These are phyloP conservation scores for Dasypolia templi DNA, from an alignment of 2,888 invertebrate species.

Conservation along the genomic window DNA sequence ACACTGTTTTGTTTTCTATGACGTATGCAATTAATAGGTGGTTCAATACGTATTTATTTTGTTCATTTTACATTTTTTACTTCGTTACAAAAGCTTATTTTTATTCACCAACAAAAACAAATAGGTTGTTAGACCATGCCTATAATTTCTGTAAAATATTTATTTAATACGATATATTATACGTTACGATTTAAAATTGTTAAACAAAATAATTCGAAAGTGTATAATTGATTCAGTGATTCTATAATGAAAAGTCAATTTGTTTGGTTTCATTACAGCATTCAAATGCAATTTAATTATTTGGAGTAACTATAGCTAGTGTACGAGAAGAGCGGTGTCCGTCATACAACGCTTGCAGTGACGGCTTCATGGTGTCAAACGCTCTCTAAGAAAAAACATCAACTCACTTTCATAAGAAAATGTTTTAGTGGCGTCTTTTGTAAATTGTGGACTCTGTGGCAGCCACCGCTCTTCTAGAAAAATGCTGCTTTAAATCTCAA, in stretches of 20 bases:
- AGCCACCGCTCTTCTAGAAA: too few relatives aligned
- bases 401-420: too few relatives aligned
- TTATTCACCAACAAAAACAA: neutral
- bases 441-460: too few relatives aligned
- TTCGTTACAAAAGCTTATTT: neutral
- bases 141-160: neutral
- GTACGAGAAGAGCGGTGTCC: too few relatives aligned
- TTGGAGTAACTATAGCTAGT: neutral
- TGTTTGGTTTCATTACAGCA: neutral
- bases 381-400: too few relatives aligned
- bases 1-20: neutral
- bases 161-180: neutral
- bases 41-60: constrained; percentile 11
- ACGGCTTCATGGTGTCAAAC: too few relatives aligned
- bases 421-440: too few relatives aligned
- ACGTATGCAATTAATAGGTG: neutral
- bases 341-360: too few relatives aligned
- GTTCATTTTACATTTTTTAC: neutral
- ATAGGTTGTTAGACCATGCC: neutral
- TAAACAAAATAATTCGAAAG: neutral
- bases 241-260: neutral
- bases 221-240: too few relatives aligned
- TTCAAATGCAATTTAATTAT: constrained; percentile 1
- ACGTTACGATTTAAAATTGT: neutral
- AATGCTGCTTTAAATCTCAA: too few relatives aligned